Base-by-base conservation (phyloP, 2,888 invertebrate genomes). In the Tribolium freemani region DNA sequence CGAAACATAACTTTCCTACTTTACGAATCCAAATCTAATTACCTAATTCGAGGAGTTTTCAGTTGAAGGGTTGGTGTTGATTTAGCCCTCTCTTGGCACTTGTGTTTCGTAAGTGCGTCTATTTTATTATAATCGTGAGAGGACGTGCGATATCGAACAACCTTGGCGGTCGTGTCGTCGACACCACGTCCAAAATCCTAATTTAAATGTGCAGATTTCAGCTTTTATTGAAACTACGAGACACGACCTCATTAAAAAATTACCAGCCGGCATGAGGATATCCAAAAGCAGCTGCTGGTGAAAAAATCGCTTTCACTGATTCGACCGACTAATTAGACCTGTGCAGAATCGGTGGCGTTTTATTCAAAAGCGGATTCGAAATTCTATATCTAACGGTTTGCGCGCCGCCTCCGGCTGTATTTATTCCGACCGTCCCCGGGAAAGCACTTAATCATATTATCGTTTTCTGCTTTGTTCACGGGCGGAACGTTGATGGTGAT, bases 361-460 rank as follows among this genome's bases (percentile, higher is more conserved):
- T 44, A 45, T 53, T 48, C 31, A 66, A 66, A 48, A 67, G 48
- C 67, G 54, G 56, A 53, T 53, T 16, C 44, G 26, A 30, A 53
- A 54, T 66, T 53, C 48, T 46, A n/a, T 51, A 63, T 66, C 66
- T 54, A 57, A 53, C 53, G 56, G 26, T 53, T 26, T 46, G 5
- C 31, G 58, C 48, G 30, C 57, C 57, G 21, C 57, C 57, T 20
- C 58, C 56, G 16, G 44, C 48, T 21, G 51, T 13, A 53, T 60
- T 57, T 69, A 58, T 50, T 57, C 31, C 30, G 10, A 60, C 61
- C 57, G 64, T 56, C 57, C 57, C 64, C 64, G 48, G 63, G 64
- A 71, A 71, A 71, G 57, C 64, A 44, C 70, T 71, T 71, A 64
- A 70, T 70, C 70, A 70, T 56, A 64, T 70, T 70, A 71, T 71